Evolutionary conservation across 2,888 invertebrate genomes (phyloP), one percentile per base, ranked within the genome.

Genomic region (Lasioglossum figueresi): DNA sequence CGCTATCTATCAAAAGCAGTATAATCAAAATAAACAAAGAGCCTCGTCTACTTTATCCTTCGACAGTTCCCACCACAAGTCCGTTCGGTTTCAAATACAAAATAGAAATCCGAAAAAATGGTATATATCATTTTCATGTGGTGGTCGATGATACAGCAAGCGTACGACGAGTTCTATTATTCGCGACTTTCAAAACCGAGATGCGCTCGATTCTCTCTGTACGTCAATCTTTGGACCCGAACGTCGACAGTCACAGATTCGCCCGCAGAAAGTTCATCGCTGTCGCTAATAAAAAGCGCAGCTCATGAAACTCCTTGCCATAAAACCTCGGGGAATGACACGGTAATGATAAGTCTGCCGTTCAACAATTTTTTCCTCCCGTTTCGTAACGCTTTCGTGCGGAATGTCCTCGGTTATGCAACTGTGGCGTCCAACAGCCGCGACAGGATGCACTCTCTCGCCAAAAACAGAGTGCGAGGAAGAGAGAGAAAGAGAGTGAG

Each of bases 331-430:
- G 2, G 66, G 23, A 66, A 66, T 23, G 66, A 66, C 66, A 34
- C 34, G 19, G 19, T 66, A 66, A 66, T 66, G 66, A 66, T 66
- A 34, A 66, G 66, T 19, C 19, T 23, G 34, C 19, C 23, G 34
- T 31, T 8, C 14, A 0, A 31, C 19, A 12, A 37, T 34, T 37
- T 43, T 48, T 66, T 48, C 31, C 31, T 14, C 16, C 19, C 23
- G 27, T 79, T 70, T 70, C 73, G 80, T 19, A 63, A 80, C 23
- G 45, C 12, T 19, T 27, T 8, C 40, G n/a, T 16, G 10, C 10
- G 72, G 52, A 82, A 73, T 63, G 72, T 56, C 37, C 75, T 59
- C 45, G 74, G 48, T 83, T 83, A 83, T 63, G 74, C 71, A 83
- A 83, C 43, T 19, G 19, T 12, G 6, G n/a, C 34, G 37, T 68